Evolutionary conservation across 2,888 invertebrate species (phyloP).

Genomic region (Scotopteryx bipunctaria): DNA sequence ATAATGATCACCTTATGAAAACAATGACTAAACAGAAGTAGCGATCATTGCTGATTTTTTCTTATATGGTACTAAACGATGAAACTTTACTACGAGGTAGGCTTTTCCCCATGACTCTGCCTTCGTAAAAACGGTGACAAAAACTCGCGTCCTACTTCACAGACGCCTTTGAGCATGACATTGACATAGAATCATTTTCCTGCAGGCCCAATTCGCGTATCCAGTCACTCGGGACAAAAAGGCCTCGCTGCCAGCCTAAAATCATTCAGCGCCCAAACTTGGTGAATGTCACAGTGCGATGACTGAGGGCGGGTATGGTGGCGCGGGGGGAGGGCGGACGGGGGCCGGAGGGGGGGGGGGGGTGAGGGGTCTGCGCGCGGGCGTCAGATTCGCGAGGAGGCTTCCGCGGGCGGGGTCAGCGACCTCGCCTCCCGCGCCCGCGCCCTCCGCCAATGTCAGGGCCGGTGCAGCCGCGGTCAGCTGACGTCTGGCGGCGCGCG

Average conservation of each 20-base stretch:
- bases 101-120: background rate
- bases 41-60: background rate
- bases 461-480: slow-evolving; percentile 82
- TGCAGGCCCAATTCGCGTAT: slow-evolving; percentile 25
- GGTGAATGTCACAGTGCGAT: slow-evolving; percentile 60
- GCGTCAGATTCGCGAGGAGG: slow-evolving; percentile 73
- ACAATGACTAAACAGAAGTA: slow-evolving; percentile 4
- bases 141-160: slow-evolving; percentile 7
- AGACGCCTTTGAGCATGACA: slow-evolving; percentile 28
- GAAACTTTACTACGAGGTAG: background rate
- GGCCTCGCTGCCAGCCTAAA: slow-evolving; percentile 39
- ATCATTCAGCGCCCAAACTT: slow-evolving; percentile 62
- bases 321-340: slow-evolving; percentile 22
- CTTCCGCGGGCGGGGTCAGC: slow-evolving; percentile 80
- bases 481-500: slow-evolving; percentile 83
- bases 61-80: background rate
- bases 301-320: slow-evolving; percentile 43
- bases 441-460: slow-evolving; percentile 82
- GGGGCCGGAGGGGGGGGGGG: slow-evolving; percentile 31
- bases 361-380: slow-evolving; percentile 46
- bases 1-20: slow-evolving; percentile 5
- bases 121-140: slow-evolving; percentile 3
- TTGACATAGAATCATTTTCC: slow-evolving; percentile 34
- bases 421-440: slow-evolving; percentile 72
- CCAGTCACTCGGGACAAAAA: slow-evolving; percentile 24